These are phyloP conservation scores for Apostichopus japonicus DNA, from an alignment of 35 echinoderm and acorn worm species.

Conservation along the genomic window DNA sequence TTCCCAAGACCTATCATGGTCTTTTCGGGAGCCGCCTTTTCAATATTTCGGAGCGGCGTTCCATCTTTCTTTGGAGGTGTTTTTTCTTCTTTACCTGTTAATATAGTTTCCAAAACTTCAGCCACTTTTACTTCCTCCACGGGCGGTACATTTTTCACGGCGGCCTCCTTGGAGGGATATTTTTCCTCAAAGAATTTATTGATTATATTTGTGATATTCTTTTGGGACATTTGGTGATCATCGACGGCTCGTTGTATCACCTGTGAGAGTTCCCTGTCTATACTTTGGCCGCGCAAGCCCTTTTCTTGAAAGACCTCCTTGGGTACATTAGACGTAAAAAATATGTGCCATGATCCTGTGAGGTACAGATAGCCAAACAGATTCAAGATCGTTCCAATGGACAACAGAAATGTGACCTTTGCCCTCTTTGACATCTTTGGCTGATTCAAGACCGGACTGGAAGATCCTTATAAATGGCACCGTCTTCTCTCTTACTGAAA, in stretches of 20 bases:
- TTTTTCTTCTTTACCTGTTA: background rate
- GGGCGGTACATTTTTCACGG: background rate
- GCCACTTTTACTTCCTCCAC: background rate
- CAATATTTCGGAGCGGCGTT: background rate
- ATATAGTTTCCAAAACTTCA: background rate
- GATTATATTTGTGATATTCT: slow-evolving; percentile 13
- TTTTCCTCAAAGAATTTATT: background rate
- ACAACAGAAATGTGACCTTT: slow-evolving; percentile 22
- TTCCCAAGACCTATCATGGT: too few relatives aligned
- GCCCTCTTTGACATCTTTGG: slow-evolving; percentile 14
- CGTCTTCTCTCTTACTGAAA: too few relatives aligned
- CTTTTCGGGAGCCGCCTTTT: too few relatives aligned
- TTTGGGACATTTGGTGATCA: background rate
- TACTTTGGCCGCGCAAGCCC: background rate
- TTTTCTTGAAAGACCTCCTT: background rate
- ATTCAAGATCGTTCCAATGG: slow-evolving; percentile 6
- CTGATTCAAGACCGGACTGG: background rate
- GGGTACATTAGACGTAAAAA: background rate
- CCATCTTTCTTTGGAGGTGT: background rate
- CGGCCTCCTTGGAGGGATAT: background rate
- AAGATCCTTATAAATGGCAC: background rate
- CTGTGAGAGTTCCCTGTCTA: background rate
- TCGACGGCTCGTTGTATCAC: background rate
- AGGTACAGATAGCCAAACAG: slow-evolving; percentile 42
- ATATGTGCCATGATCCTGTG: slow-evolving; percentile 42